phyloP scores from a whole-genome alignment of 1,140 invertebrate genomes.

The Apis dorsata region DNA sequence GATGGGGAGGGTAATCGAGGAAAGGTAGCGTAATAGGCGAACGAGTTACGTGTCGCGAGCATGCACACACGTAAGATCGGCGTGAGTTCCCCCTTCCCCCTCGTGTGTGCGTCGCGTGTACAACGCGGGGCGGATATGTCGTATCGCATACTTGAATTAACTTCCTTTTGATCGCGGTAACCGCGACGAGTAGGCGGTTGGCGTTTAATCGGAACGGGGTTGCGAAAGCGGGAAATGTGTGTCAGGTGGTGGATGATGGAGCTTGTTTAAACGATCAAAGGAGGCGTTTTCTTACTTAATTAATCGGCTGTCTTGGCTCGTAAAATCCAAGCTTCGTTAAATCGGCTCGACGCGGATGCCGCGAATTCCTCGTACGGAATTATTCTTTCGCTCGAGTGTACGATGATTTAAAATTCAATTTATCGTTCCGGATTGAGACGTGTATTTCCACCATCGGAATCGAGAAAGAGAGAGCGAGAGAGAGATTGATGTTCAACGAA shows the following conservation, averaged over 20 bases:
- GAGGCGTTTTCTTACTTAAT: not conserved
- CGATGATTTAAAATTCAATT: not conserved
- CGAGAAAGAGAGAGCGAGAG: too few species aligned
- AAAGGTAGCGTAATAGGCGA: not conserved
- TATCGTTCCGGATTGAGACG: not conserved
- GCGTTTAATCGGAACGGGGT: not conserved
- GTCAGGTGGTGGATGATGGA: not conserved
- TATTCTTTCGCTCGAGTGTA: not conserved
- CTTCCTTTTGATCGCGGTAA: slow-evolving; percentile 46
- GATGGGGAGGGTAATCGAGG: slow-evolving; percentile 9
- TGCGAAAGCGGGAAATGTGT: not conserved
- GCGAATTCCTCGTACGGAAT: not conserved
- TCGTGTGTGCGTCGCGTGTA: not conserved
- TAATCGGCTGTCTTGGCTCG: not conserved
- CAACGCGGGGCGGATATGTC: not conserved
- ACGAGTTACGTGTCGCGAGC: slow-evolving; percentile 10
- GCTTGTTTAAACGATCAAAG: slow-evolving; percentile 29
- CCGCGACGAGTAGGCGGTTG: not conserved
- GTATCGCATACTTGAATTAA: slow-evolving; percentile 49
- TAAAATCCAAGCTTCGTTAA: not conserved
- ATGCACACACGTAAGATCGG: not conserved
- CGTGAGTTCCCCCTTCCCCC: too few species aligned
- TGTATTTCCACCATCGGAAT: too few species aligned
- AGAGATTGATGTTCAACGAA: not conserved
- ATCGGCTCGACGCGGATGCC: too few species aligned